Base-by-base conservation (phyloP, 2,797 vertebrate genomes). In the Choloepus didactylus region DNA sequence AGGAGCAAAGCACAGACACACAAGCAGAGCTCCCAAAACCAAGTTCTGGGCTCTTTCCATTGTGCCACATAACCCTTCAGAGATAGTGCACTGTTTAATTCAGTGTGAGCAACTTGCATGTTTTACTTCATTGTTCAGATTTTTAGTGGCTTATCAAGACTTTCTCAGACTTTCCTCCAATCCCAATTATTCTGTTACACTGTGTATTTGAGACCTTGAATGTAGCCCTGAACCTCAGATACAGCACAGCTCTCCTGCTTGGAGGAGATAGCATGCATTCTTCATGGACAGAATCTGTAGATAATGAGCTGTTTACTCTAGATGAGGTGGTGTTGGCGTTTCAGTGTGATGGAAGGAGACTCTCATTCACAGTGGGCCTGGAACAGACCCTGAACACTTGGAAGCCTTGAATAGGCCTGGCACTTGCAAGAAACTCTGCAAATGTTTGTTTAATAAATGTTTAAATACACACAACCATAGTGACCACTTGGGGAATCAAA, bases 121-220 rank as follows among this genome's bases (percentile, higher is more conserved):
- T 18, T 72, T 54, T 11, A 82, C 35, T 67, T 93, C 10, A 5
- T 56, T 75, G 44, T 31, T 90, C 51, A 38, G 76, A 64, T 80
- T 79, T 64, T 77, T 66, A 87, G 79, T 73, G 80, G 81, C 12
- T 54, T 56, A 67, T 38, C 31, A 44, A 82, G 60, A 80, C 38
- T 19, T 12, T 51, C 91, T 86, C 18, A 70, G 51, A 82, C 86
- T 82, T 88, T 16, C 69, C 41, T 82, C 66, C 51, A 89, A 83
- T 70, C 11, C 46, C 67, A 95, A 86, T 67, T 56, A 75, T 56
- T 64, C 51, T 62, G 11, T 85, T 56, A 54, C 73, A 5, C 69
- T 94, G 44, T 25, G 21, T 16, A 54, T 75, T 64, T 89, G 62
- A 84, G 86, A 77, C 59, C 60, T 91, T 91, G 73, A 89, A 44